Evolutionary conservation across 2,888 invertebrate genomes (phyloP).

Genomic region (Anaspis maculata): DNA sequence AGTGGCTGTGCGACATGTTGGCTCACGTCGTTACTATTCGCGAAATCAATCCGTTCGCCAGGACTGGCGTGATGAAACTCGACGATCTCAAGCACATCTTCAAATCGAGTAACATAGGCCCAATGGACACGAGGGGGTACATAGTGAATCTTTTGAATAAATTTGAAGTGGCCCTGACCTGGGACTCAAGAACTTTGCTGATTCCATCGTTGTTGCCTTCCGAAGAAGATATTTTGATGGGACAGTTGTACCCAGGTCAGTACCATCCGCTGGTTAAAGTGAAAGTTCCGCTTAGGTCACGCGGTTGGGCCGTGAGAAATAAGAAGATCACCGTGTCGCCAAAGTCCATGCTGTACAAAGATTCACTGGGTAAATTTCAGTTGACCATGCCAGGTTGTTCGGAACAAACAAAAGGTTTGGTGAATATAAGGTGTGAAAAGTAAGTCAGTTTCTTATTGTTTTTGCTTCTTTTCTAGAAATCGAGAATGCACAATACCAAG

Average conservation of each 20-base stretch:
- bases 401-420: neutral
- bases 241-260: slow-evolving; percentile 39
- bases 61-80: slow-evolving; percentile 86
- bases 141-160: slow-evolving; percentile 89
- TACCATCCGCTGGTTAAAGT: slow-evolving; percentile 42
- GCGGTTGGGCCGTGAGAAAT: slow-evolving; percentile 57
- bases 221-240: slow-evolving; percentile 55
- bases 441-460: no score
- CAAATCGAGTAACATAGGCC: slow-evolving; percentile 74
- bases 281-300: slow-evolving; percentile 53
- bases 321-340: slow-evolving; percentile 50
- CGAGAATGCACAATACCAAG: slow-evolving; percentile 27
- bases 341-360: slow-evolving; percentile 39
- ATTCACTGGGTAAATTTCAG: slow-evolving; percentile 34
- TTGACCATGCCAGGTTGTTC: slow-evolving; percentile 32
- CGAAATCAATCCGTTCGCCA: slow-evolving; percentile 94
- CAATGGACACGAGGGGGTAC: slow-evolving; percentile 63
- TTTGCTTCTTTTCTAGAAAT: slow-evolving; percentile 13
- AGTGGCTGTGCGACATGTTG: slow-evolving; percentile 97
- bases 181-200: slow-evolving; percentile 84
- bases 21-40: slow-evolving; percentile 94
- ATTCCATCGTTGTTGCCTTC: slow-evolving; percentile 88
- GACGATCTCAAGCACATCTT: slow-evolving; percentile 89
- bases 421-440: no score
- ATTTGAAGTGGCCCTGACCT: slow-evolving; percentile 94